phyloP scores from a whole-genome alignment of 2,888 invertebrate species.

The Rhogogaster chlorosoma region DNA sequence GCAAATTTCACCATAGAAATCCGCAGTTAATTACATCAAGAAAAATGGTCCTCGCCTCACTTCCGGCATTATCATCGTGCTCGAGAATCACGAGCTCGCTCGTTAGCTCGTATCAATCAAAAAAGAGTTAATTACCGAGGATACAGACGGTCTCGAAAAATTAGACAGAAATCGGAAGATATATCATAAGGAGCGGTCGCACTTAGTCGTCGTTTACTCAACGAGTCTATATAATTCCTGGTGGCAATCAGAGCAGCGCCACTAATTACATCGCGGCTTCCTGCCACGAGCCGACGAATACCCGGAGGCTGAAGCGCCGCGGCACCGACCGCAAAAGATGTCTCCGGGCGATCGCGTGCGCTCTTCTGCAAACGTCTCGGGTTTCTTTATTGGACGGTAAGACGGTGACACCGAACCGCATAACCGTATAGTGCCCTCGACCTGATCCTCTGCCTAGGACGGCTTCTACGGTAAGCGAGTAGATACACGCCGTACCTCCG shows the following conservation, averaged over 20 bases:
- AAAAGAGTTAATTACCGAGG: not conserved
- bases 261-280: conserved; percentile 64
- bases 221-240: not conserved
- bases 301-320: conserved; percentile 14
- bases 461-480: conserved; percentile 40
- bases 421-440: conserved; percentile 68
- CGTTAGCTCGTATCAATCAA: not conserved
- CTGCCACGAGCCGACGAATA: conserved; percentile 59
- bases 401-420: conserved; percentile 67
- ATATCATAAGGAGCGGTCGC: not conserved
- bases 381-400: conserved; percentile 49
- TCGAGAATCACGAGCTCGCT: not conserved
- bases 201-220: not conserved
- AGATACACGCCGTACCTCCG: not conserved
- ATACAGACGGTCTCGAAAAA: not conserved
- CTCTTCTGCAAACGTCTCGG: conserved; percentile 50
- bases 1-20: not conserved
- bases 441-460: conserved; percentile 54
- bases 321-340: conserved; percentile 42
- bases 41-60: not conserved
- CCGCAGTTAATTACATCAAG: not conserved
- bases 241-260: conserved; percentile 58
- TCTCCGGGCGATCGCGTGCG: conserved; percentile 55
- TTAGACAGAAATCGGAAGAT: conserved; percentile 9
- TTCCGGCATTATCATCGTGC: conserved; percentile 2